These are phyloP conservation scores for Luffia ferchaultella DNA, from an alignment of 2,888 invertebrate species.

Conservation along the genomic window DNA sequence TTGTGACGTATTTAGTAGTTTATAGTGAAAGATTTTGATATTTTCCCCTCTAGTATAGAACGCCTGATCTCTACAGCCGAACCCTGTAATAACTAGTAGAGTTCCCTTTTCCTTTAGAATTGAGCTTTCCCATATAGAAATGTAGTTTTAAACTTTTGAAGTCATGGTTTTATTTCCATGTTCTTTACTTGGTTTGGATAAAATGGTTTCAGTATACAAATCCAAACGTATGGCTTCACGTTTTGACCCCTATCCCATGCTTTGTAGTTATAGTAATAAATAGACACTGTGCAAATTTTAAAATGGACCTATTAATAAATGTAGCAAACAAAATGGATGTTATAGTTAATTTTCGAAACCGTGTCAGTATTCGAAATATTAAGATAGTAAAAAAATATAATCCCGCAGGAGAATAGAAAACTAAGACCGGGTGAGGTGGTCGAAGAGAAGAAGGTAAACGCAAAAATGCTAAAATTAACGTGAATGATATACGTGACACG, in stretches of 20 bases:
- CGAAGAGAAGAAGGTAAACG: conserved; percentile 92
- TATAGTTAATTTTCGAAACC: too few relatives aligned
- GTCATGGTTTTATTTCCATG: conserved; percentile 19
- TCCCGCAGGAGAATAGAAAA: conserved; percentile 84
- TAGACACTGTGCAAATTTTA: background rate
- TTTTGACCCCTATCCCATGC: background rate
- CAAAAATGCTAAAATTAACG: conserved; percentile 41
- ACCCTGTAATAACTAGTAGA: conserved; percentile 40
- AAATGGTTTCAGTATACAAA: too few relatives aligned
- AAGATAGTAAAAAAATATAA: conserved; percentile 55
- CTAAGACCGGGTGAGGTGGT: conserved; percentile 94
- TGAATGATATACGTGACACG: conserved; percentile 59
- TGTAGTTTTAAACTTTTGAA: conserved; percentile 33
- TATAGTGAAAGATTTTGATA: conserved; percentile 4
- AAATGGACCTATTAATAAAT: too few relatives aligned
- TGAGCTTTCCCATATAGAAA: background rate
- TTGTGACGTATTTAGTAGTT: conserved; percentile 9
- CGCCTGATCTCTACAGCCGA: conserved; percentile 62
- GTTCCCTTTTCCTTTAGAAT: conserved; percentile 23
- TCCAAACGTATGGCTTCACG: background rate
- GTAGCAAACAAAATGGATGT: too few relatives aligned
- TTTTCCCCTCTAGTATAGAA: conserved; percentile 34
- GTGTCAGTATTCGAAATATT: too few relatives aligned
- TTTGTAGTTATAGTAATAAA: background rate
- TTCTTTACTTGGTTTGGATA: too few relatives aligned